phyloP scores from a whole-genome alignment of 2,797 vertebrate genomes.

The Eulemur albifrons region DNA sequence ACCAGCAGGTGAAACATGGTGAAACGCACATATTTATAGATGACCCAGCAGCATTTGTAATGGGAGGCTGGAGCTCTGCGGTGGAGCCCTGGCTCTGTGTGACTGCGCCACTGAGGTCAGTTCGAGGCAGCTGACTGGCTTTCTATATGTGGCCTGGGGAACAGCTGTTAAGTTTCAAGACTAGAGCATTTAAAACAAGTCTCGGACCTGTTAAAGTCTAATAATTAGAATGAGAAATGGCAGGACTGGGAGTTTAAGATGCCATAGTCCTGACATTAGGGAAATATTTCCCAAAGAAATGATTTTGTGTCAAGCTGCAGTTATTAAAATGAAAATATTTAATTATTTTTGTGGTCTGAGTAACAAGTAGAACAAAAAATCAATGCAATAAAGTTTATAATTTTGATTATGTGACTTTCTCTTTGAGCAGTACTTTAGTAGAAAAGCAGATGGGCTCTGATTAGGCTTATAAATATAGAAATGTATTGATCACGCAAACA shows the following conservation, averaged over 20 bases:
- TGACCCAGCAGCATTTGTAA: not conserved
- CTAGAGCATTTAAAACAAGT: constrained; percentile 60
- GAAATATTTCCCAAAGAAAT: constrained; percentile 72
- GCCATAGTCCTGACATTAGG: constrained; percentile 34
- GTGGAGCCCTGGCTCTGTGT: not conserved
- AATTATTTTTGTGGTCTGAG: constrained; percentile 75
- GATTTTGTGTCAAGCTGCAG: constrained; percentile 78
- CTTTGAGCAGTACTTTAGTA: constrained; percentile 76
- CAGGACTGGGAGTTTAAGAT: constrained; percentile 38
- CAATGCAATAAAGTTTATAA: constrained; percentile 78
- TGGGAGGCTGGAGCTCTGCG: not conserved
- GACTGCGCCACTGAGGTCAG: constrained; percentile 42
- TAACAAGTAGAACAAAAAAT: constrained; percentile 81
- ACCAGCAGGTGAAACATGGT: constrained; percentile 36
- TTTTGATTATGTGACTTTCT: constrained; percentile 77
- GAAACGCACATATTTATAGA: constrained; percentile 39
- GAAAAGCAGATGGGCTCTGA: constrained; percentile 76
- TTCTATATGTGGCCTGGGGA: constrained; percentile 48
- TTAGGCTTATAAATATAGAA: constrained; percentile 83
- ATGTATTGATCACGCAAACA: constrained; percentile 74
- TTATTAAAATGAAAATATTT: constrained; percentile 80
- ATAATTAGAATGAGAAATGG: constrained; percentile 60
- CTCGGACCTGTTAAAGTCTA: constrained; percentile 13
- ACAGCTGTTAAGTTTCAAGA: constrained; percentile 57
- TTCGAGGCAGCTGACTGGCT: constrained; percentile 13